Conservation (phyloP, 2,888 invertebrate genomes). For the Drosophila fungiperda region DNA sequence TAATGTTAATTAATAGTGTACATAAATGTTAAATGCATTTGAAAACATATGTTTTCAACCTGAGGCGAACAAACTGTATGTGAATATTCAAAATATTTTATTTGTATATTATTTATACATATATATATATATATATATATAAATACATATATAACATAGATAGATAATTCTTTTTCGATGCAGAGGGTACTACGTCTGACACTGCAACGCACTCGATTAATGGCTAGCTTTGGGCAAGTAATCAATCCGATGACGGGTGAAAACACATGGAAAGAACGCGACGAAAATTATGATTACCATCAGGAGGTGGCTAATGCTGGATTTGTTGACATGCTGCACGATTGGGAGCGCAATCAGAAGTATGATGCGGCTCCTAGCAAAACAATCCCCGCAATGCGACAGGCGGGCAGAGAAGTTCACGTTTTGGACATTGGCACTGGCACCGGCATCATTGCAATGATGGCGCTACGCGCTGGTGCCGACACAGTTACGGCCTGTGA, state of each 20-base stretch:
- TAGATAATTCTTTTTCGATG: slow-evolving; percentile 22
- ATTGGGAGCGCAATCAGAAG: slow-evolving; percentile 95
- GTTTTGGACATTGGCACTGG: slow-evolving; percentile 99
- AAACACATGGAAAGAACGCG: slow-evolving; percentile 93
- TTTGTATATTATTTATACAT: neutral
- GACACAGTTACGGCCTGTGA: slow-evolving; percentile 97
- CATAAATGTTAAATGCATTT: neutral
- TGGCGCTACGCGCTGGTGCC: slow-evolving; percentile 96
- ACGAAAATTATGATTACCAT: slow-evolving; percentile 95
- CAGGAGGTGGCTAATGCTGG: slow-evolving; percentile 96
- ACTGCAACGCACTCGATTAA: slow-evolving; percentile 72
- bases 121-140: neutral
- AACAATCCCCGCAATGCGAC: slow-evolving; percentile 91
- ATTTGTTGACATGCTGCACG: slow-evolving; percentile 97
- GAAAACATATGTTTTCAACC: neutral
- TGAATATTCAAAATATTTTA: neutral
- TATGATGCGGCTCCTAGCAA: slow-evolving; percentile 93
- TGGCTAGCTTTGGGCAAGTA: slow-evolving; percentile 91
- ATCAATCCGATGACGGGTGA: slow-evolving; percentile 93
- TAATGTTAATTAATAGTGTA: neutral
- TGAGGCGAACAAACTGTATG: neutral
- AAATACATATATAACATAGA: neutral
- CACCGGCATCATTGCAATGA: slow-evolving; percentile 97
- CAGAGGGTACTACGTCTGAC: slow-evolving; percentile 30
- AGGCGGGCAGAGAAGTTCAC: slow-evolving; percentile 90